Evolutionary conservation across 2,113 vertebrate genomes (phyloP).

Genomic region (Fulmarus glacialis): DNA sequence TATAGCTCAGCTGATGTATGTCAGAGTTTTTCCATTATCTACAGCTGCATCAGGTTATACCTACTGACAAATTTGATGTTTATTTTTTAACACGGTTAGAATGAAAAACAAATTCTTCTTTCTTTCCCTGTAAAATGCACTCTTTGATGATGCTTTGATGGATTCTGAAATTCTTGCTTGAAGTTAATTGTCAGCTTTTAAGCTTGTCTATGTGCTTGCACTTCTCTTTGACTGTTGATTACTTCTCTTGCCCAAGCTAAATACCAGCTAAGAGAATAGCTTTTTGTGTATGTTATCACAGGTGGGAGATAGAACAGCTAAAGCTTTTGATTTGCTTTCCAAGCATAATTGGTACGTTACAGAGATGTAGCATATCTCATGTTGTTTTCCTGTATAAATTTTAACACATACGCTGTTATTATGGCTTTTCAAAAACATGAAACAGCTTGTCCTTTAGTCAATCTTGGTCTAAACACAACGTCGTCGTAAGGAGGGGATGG

Average conservation of each 20-base stretch:
- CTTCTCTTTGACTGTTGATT: neutral
- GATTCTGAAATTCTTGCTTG: neutral
- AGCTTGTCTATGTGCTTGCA: neutral
- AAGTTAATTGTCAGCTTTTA: neutral
- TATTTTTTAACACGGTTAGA: neutral
- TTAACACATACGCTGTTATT: neutral
- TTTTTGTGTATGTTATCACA: neutral
- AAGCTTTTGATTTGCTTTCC: slow-evolving; percentile 8
- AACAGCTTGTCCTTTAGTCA: neutral
- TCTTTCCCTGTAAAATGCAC: neutral
- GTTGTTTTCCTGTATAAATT: neutral
- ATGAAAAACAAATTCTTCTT: neutral
- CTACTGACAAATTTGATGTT: neutral
- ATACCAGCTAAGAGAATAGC: neutral
- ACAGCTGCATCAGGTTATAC: neutral
- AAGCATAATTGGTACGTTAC: neutral
- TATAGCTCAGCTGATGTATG: neutral
- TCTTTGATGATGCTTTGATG: neutral
- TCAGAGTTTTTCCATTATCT: neutral
- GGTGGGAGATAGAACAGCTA: neutral
- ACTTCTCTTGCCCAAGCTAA: neutral
- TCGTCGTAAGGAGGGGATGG: neutral
- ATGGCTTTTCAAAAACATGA: neutral
- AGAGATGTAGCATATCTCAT: neutral
- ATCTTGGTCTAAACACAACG: neutral